Conservation (phyloP, 2,888 invertebrate genomes). For the Petrolisthes manimaculis region DNA sequence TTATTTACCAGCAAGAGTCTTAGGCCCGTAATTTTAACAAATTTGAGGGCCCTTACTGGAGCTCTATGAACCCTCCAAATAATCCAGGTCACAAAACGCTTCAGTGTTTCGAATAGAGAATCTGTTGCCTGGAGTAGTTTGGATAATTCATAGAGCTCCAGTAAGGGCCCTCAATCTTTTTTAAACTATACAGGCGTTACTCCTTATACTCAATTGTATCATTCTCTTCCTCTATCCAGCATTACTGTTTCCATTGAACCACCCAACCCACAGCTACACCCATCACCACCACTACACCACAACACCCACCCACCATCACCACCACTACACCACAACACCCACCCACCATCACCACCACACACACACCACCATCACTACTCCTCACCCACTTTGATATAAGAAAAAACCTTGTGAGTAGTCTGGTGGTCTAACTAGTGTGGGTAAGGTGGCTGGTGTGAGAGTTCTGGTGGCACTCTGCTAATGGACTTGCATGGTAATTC, state of each 20-base stretch:
- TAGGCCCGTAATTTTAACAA: no score
- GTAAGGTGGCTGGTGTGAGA: background rate
- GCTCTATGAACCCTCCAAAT: no score
- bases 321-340: background rate
- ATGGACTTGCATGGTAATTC: constrained; percentile 49
- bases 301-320: background rate
- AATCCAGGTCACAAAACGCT: no score
- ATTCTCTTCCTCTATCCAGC: background rate
- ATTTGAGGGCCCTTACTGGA: no score
- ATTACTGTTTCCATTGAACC: background rate
- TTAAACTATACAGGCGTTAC: no score
- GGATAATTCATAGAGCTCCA: no score
- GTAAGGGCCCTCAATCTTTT: no score
- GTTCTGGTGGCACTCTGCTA: constrained; percentile 37
- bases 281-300: background rate
- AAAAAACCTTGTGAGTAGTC: background rate
- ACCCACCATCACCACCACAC: background rate
- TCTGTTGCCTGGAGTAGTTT: no score
- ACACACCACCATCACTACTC: background rate
- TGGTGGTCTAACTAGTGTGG: background rate
- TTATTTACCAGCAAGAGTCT: no score
- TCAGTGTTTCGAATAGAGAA: no score
- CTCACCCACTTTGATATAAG: constrained; percentile 8
- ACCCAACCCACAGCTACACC: background rate
- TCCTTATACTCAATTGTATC: no score